Evolutionary conservation across 2,113 vertebrate genomes (phyloP), one percentile per base, ranked within the genome.

Genomic region (Theropithecus gelada): DNA sequence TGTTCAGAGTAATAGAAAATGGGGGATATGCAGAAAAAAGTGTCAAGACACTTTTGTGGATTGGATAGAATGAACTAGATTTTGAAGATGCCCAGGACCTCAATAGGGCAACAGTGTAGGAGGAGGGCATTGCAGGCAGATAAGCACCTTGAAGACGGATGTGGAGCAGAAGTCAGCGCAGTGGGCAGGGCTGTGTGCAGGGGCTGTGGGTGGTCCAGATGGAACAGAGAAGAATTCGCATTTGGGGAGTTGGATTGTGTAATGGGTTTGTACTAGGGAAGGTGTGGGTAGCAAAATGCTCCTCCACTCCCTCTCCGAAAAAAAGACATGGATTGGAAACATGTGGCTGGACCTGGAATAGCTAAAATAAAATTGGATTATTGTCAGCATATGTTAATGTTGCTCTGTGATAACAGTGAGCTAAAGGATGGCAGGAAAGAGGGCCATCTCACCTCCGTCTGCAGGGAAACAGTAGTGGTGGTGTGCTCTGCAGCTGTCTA

Each of bases 161-260:
- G 17, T 27, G 8, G 57, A 27, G 64, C 73, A 6, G 20, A 25
- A 12, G 25, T 35, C 1, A 4, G 27, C 12, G 8, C 14, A 20
- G 13, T 12, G 23, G 38, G 48, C 50, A n/a, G 52, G 43, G 25
- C 55, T 30, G 3, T 35, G 64, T 20, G 14, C 23, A 1, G 40
- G 32, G 40, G 4, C 11, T 2, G 2, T 4, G 6, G 30, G 38
- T 30, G 64, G 11, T n/a, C 23, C 50, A 0, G 5, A 6, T 5
- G 59, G 25, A 70, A 5, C 61, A 4, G 27, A 72, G 25, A 48
- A 27, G 61, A 13, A 13, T 25, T 43, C 3, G 4, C 25, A 3
- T 9, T 14, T 3, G 8, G 23, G 50, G 22, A 73, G 3, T 7
- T 3, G 25, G 48, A 14, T 35, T 32, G 43, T 8, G 11, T 23